phyloP scores from a whole-genome alignment of 2,113 vertebrate genomes.

The Pardalotus punctatus region DNA sequence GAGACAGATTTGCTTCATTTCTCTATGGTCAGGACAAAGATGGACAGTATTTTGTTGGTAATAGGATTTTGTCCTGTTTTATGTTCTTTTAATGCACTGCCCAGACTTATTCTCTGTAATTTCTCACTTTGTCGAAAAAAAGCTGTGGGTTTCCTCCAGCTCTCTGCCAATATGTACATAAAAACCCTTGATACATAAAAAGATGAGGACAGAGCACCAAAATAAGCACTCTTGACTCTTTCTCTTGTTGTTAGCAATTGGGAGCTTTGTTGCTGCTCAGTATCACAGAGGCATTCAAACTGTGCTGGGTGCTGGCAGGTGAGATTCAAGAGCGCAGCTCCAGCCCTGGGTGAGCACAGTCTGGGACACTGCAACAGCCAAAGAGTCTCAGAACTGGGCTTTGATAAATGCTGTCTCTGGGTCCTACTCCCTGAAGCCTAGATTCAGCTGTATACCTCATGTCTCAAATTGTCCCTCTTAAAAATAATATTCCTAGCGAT shows the following conservation, averaged over 20 bases:
- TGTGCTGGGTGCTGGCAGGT: rapidly evolving
- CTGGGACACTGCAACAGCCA: not conserved
- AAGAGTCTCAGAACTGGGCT: not conserved
- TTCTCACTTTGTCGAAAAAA: not conserved
- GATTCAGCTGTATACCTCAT: not conserved
- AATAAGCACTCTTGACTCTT: not conserved
- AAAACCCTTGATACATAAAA: not conserved
- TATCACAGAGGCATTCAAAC: not conserved
- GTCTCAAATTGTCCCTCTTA: not conserved
- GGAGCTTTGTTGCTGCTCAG: not conserved
- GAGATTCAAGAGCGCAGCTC: not conserved
- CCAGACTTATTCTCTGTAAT: not conserved
- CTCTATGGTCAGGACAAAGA: not conserved
- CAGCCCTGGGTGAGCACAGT: not conserved
- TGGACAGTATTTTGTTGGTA: not conserved
- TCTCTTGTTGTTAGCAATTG: not conserved
- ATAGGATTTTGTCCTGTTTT: not conserved
- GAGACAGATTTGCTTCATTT: not conserved
- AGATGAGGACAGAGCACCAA: not conserved
- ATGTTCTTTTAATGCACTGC: not conserved
- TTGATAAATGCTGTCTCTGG: not conserved
- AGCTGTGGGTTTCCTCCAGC: not conserved
- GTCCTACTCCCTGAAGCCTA: not conserved
- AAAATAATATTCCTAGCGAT: not conserved
- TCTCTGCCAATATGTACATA: not conserved